Evolutionary conservation across 2,888 invertebrate genomes (phyloP).

Genomic region (Macrophya annulata): DNA sequence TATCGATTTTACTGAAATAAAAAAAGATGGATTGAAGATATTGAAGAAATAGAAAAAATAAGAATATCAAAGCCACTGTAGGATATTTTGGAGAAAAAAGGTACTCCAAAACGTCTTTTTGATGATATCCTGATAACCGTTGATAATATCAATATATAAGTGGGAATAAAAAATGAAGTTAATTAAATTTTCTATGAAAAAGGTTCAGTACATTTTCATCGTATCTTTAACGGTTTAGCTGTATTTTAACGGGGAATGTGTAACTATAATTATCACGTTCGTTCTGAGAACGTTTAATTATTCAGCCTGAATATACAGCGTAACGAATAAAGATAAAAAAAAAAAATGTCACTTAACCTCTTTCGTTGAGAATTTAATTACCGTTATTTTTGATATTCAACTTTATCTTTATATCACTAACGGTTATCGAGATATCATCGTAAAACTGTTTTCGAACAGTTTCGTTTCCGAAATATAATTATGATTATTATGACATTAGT

Average conservation of each 20-base stretch:
- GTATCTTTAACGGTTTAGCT: not conserved
- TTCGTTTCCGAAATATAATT: no score
- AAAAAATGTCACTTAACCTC: not conserved
- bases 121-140: not conserved
- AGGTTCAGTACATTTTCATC: not conserved
- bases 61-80: no score
- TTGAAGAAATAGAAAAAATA: no score
- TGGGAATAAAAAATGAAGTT: not conserved
- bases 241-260: not conserved
- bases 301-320: not conserved
- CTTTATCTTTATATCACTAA: not conserved
- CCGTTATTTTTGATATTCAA: not conserved
- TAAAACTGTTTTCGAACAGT: not conserved
- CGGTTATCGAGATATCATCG: not conserved
- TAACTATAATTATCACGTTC: not conserved
- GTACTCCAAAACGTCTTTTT: not conserved
- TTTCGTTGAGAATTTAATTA: not conserved
- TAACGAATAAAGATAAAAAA: not conserved
- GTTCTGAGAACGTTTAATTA: not conserved
- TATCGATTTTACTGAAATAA: no score
- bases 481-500: no score
- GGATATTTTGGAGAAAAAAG: not conserved
- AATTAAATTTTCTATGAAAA: not conserved
- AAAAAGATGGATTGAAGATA: no score
- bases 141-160: not conserved